Evolutionary conservation across 1,140 invertebrate species (phyloP).

Genomic region (Anadara kagoshimensis): DNA sequence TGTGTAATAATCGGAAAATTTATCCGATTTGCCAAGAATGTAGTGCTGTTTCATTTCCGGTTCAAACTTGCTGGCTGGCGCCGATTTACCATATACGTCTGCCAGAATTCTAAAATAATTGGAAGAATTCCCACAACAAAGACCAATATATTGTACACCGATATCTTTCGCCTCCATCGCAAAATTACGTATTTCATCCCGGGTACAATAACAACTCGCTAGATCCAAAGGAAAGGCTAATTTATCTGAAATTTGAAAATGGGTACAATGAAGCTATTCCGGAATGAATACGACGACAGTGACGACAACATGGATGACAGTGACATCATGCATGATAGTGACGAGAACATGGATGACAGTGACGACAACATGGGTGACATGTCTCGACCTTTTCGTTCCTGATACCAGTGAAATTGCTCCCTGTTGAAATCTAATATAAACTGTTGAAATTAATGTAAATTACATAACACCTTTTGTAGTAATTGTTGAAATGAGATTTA

Average conservation of each 20-base stretch:
- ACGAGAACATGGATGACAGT: too few relatives aligned
- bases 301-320: too few relatives aligned
- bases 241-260: slow-evolving; percentile 13
- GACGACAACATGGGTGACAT: too few relatives aligned
- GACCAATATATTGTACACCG: slow-evolving; percentile 59
- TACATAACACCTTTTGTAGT: too few relatives aligned
- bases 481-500: too few relatives aligned
- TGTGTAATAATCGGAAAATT: slow-evolving; percentile 17
- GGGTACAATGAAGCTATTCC: too few relatives aligned
- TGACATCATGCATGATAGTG: too few relatives aligned
- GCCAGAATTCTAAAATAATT: slow-evolving; percentile 50
- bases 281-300: too few relatives aligned
- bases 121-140: slow-evolving; percentile 59
- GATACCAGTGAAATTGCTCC: too few relatives aligned
- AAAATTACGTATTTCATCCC: slow-evolving; percentile 47
- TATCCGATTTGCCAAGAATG: slow-evolving; percentile 17
- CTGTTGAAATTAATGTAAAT: too few relatives aligned
- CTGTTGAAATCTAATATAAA: too few relatives aligned
- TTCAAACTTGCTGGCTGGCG: slow-evolving; percentile 45
- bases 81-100: slow-evolving; percentile 47
- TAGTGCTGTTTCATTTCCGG: slow-evolving; percentile 34
- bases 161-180: slow-evolving; percentile 44
- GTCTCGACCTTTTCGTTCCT: too few relatives aligned
- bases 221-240: slow-evolving; percentile 41
- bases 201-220: slow-evolving; percentile 25